Evolutionary conservation across 2,113 vertebrate genomes (phyloP), one percentile per base, ranked within the genome.

Genomic region (Gallinago undulata): DNA sequence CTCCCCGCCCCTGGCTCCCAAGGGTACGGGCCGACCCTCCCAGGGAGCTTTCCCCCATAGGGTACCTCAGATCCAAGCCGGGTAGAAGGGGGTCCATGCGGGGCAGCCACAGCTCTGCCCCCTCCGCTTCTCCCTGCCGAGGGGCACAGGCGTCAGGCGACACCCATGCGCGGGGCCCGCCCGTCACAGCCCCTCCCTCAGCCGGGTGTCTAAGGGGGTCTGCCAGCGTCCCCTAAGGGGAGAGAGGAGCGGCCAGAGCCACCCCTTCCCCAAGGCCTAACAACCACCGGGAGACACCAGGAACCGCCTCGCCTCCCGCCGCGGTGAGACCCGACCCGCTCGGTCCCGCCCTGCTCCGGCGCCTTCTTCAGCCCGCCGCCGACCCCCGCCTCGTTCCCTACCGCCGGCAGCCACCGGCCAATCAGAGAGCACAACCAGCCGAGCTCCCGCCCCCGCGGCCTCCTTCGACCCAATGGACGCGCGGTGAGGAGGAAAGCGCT

Each of bases 51-150:
- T 28, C 7, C 82, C 56, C 35, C 3, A 41, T 9, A 57, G 17
- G 60, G 60, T 98, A 98, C 98, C 98, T 98, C 66, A 74, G 80
- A 69, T 95, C 96, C 59, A 33, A 10, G 37, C 27, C 31, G 12
- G 23, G 60, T 37, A 17, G 7, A 25, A 19, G 2, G 2, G 35
- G 9, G 3, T 39, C 33, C 39, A 16, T 11, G 10, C 13, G 19
- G 14, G 47, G 15, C 8, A 8, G 9, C 24, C 6, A 11, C 39
- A 60, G 11, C 59, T 23, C 62, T 21, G 15, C 18, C 4, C 30
- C 10, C 45, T 76, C 43, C 43, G 57, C 27, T 7, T 23, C 22
- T 37, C 43, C 21, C 53, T 1, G 59, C 45, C 4, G 18, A 4
- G 22, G 69, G 33, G 51, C 33, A 5, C 18, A 5, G 31, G 41